phyloP scores from a whole-genome alignment of 2,888 invertebrate genomes.

The Scaptodrosophila latifasciaeformis region DNA sequence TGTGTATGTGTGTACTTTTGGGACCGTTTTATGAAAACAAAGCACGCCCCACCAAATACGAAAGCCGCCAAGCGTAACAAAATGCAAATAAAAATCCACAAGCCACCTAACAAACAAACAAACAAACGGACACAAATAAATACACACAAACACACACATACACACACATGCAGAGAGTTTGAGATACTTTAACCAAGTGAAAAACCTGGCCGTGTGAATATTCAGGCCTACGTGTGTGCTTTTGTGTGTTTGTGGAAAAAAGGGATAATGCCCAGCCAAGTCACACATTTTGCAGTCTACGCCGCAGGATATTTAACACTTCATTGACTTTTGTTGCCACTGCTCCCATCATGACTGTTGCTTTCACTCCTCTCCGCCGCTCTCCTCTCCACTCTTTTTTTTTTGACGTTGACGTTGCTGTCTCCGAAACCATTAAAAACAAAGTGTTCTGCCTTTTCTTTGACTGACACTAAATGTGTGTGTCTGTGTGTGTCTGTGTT shows the following conservation, averaged over 20 bases:
- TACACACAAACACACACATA: conserved; percentile 28
- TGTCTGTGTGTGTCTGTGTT: conserved; percentile 12
- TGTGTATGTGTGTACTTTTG: conserved; percentile 11
- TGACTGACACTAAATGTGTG: not conserved
- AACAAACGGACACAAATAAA: conserved; percentile 10
- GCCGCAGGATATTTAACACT: conserved; percentile 59
- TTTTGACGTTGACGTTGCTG: not conserved
- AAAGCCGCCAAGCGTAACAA: not conserved
- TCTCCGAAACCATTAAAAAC: not conserved
- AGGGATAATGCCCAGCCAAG: conserved; percentile 25
- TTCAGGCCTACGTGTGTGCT: not conserved
- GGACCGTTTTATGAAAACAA: conserved; percentile 39
- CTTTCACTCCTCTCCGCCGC: conserved; percentile 6
- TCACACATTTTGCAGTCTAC: conserved; percentile 30
- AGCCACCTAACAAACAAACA: not conserved
- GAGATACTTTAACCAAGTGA: too few relatives aligned
- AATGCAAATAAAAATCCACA: conserved; percentile 19
- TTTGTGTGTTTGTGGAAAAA: conserved; percentile 1
- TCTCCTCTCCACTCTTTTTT: not conserved
- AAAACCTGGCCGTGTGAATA: too few relatives aligned
- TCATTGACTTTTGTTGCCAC: conserved; percentile 50
- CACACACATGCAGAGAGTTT: too few relatives aligned
- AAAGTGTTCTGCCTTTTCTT: not conserved
- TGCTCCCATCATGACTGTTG: not conserved
- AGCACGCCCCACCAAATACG: conserved; percentile 36